These are phyloP conservation scores for Luehdorfia chinensis DNA, from an alignment of 1,140 invertebrate genomes.

Conservation along the genomic window DNA sequence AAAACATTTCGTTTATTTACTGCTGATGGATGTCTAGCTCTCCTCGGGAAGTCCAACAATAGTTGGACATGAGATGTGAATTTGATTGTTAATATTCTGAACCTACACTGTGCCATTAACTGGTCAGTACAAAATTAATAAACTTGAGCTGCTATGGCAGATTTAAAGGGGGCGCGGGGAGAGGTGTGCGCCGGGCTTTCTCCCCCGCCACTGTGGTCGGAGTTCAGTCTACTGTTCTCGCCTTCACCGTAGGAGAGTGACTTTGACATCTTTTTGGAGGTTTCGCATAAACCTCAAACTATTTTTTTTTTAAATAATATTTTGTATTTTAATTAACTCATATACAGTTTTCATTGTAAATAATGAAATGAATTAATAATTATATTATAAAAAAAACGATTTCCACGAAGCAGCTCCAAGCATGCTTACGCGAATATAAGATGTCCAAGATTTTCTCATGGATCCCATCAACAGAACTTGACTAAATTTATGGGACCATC, in stretches of 20 bases:
- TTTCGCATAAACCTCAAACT: no score
- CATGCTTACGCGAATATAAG: no score
- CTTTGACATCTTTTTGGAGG: conserved; percentile 46
- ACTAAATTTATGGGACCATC: no score
- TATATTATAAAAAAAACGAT: no score
- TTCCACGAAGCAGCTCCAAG: no score
- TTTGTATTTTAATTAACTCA: no score
- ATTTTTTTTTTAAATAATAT: no score
- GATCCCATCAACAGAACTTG: no score
- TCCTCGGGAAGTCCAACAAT: conserved; percentile 39
- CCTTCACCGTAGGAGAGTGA: conserved; percentile 42
- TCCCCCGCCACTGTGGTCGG: conserved; percentile 28
- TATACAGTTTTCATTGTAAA: no score
- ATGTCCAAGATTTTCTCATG: no score
- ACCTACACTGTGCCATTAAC: conserved; percentile 20
- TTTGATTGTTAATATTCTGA: conserved; percentile 17
- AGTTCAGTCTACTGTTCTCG: conserved; percentile 56
- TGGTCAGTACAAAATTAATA: conserved; percentile 28
- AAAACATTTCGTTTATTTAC: conserved; percentile 2
- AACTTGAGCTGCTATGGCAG: conserved; percentile 26
- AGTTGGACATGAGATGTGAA: conserved; percentile 23
- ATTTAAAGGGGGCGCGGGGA: conserved; percentile 27
- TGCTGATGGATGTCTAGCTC: conserved; percentile 36
- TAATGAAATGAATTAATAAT: no score
- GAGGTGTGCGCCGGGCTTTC: conserved; percentile 37